Evolutionary conservation across 2,797 vertebrate species (phyloP), one percentile per base, ranked within the genome.

Genomic region (Bovichtus diacanthus): DNA sequence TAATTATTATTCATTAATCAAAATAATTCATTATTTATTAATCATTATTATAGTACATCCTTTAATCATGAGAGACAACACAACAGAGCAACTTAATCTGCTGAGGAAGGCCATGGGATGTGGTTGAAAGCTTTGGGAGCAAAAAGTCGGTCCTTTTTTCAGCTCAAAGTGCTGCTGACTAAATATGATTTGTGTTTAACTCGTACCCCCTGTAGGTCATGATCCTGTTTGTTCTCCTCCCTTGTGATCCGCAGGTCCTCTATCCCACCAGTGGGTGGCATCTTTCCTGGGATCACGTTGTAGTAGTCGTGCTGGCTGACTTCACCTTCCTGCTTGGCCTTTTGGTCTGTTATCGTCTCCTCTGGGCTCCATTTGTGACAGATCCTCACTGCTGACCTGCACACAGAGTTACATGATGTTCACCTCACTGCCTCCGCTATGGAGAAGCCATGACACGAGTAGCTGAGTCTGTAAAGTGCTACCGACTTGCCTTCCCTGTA

Each of bases 271-370:
- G 86, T 62, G 19, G 95, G 94, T 6, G 96, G 93, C 72, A 87
- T 92, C 84, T 96, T 96, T 76, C 93, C 93, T 21, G 95, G 96
- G 88, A 95, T 95, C 89, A 96, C 93, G 0, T 98, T 98, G 88
- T 97, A 97, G 87, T 98, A 98, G 77, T 96, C 94, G 55, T 44
- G 70, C 27, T 73, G 2, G 0, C 38, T 39, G 56, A 31, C 66
- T 53, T 70, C 49, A 9, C 6, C 78, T 31, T 61, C 83, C 90
- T 65, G 88, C 44, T 90, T 64, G 56, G 82, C 77, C 78, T 87
- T 90, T 25, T 87, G 91, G 47, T 76, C 43, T 56, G 78, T 91
- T 59, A 10, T 58, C 5, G 83, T 76, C 72, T 91, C 90, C 83
- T 82, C 81, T 13, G 78, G 61, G 36, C 67, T 69, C 78, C 86